Base-by-base conservation (phyloP, 2,797 vertebrate genomes). In the Poecilia velifera region DNA sequence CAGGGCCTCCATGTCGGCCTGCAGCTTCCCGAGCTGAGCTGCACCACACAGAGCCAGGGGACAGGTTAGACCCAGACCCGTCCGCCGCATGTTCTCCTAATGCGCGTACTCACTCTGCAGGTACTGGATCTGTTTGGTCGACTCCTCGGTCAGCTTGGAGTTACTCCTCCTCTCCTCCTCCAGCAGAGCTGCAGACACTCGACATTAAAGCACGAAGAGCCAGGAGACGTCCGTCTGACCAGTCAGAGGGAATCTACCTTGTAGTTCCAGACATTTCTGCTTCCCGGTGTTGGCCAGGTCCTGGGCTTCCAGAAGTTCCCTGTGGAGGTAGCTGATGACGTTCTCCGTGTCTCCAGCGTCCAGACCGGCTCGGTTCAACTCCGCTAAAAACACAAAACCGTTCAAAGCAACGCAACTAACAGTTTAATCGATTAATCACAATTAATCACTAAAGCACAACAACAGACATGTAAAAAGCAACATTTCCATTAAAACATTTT, bases 181-280 rank as follows among this genome's bases (percentile, higher is more conserved):
- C 88, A 99, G 94, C 55, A 99, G 95, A 59, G 97, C 98, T 99
- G 55, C 46, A 88, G 6, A 82, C 1, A 79, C 25, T 74, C 3
- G n/a, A n/a, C 72, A 18, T 31, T 25, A 45, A n/a, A 51, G 4
- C 46, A n/a, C 1, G 1, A 6, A 43, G 25, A 36, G 34, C 6
- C 34, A 64, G 8, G 22, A 20, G 20, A 2, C 18, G 8, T 8
- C 13, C 3, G 43, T 14, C 3, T 43, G 41, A 20, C 20, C 47
- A 49, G 22, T 18, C 39, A 28, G 12, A 43, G n/a, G 16, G 13
- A 25, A 12, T 34, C 16, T 94, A 99, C 98, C 98, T 97, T 99
- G 98, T 74, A 99, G 96, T 93, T 99, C 97, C 91, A 97, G 96
- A 95, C 98, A 98, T 93, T 97, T 98, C 95, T 98, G 97, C 93